Conservation (phyloP, 2,113 vertebrate species). For the Paratilapia polleni region DNA sequence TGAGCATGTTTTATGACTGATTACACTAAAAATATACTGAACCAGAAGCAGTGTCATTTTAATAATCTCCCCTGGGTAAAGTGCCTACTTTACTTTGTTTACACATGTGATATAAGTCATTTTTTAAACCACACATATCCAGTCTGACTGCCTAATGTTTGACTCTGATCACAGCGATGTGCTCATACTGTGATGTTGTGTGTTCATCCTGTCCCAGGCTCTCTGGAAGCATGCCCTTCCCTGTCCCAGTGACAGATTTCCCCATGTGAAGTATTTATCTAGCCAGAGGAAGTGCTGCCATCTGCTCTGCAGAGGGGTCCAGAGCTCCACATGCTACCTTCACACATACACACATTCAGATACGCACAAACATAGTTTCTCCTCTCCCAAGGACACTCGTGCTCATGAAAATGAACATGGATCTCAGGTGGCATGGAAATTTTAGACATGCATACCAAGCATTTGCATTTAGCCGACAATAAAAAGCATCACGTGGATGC, state of each 20-base stretch:
- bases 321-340: constrained; percentile 52
- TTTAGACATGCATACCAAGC: neutral
- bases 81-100: neutral
- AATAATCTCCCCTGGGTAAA: constrained; percentile 12
- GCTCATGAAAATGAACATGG: neutral
- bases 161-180: constrained; percentile 25
- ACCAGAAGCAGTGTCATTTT: neutral
- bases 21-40: constrained; percentile 12
- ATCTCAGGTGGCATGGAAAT: neutral
- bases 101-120: neutral
- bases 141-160: neutral
- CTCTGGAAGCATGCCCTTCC: constrained; percentile 61
- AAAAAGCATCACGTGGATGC: neutral
- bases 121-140: neutral
- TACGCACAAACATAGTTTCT: constrained; percentile 2
- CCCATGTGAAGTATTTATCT: constrained; percentile 72
- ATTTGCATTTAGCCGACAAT: neutral
- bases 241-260: constrained; percentile 67
- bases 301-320: constrained; percentile 69
- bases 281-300: constrained; percentile 74
- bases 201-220: constrained; percentile 35
- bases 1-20: constrained; percentile 9
- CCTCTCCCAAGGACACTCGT: constrained; percentile 44
- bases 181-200: constrained; percentile 21
- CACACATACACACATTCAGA: constrained; percentile 29